These are phyloP conservation scores for Semnornis frantzii DNA, from an alignment of 2,113 vertebrate genomes.

Conservation along the genomic window DNA sequence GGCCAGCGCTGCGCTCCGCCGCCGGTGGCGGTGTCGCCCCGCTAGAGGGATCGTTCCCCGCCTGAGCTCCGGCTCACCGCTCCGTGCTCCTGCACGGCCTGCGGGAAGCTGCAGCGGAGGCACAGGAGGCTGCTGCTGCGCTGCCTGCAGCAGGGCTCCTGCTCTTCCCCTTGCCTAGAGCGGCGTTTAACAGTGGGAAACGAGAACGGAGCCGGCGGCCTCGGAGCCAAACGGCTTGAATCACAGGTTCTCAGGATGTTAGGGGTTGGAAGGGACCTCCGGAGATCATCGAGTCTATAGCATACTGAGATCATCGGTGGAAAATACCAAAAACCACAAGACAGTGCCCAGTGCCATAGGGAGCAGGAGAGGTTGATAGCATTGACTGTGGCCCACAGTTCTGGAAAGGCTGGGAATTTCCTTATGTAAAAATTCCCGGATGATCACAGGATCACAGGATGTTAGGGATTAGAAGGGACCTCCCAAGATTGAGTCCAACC, in stretches of 20 bases:
- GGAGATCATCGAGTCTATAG: neutral
- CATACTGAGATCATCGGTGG: neutral
- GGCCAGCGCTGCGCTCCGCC: neutral
- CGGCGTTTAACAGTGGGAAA: neutral
- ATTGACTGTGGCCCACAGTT: neutral
- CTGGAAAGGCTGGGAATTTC: slow-evolving; percentile 38
- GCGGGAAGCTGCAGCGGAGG: neutral
- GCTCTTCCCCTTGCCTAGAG: neutral
- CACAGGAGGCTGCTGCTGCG: neutral
- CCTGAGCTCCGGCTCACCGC: neutral
- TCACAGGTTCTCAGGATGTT: no score
- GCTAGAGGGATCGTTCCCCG: slow-evolving; percentile 44
- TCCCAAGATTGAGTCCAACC: no score
- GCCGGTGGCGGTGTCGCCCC: neutral
- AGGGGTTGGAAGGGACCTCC: no score
- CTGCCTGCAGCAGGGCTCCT: accelerated
- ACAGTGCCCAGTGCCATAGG: neutral
- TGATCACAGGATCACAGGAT: neutral
- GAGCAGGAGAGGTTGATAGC: neutral
- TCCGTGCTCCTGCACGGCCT: neutral
- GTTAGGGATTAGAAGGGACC: no score
- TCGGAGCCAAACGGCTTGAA: neutral
- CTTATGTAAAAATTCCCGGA: slow-evolving; percentile 10
- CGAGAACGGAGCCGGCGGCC: neutral
- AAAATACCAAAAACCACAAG: slow-evolving; percentile 39